Conservation (phyloP, 2,888 invertebrate species). For the Oscheius onirici region DNA sequence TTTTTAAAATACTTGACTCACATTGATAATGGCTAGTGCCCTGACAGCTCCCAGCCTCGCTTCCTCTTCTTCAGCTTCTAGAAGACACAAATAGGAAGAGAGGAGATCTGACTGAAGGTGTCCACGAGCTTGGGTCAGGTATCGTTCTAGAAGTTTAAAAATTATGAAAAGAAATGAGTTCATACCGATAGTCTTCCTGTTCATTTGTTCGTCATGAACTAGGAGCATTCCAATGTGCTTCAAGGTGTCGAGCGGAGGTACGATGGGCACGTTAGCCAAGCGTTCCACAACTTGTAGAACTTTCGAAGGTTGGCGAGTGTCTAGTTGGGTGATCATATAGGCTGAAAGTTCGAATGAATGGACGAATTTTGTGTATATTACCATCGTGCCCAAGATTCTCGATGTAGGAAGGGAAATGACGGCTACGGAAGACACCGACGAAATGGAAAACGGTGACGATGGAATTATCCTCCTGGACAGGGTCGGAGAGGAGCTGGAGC, state of each 20-base stretch:
- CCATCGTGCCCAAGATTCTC: conserved; percentile 57
- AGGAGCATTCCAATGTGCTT: conserved; percentile 61
- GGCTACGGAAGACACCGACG: conserved; percentile 53
- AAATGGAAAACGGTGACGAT: conserved; percentile 56
- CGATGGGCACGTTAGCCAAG: conserved; percentile 66
- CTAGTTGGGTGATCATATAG: conserved; percentile 63
- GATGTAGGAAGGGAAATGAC: conserved; percentile 55
- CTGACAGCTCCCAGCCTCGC: conserved; percentile 65
- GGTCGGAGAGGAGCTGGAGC: conserved; percentile 44
- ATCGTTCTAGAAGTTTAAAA: conserved; percentile 58
- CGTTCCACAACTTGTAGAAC: conserved; percentile 63
- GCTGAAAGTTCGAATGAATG: no score
- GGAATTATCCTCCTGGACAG: conserved; percentile 29
- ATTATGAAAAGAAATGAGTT: no score
- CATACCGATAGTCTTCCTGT: conserved; percentile 41
- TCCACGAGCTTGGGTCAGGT: conserved; percentile 53
- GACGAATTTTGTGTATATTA: no score
- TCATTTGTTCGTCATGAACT: conserved; percentile 39
- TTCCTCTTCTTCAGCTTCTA: conserved; percentile 59
- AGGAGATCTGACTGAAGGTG: conserved; percentile 63
- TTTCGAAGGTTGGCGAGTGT: conserved; percentile 50
- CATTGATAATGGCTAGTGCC: conserved; percentile 61
- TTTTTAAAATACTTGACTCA: no score
- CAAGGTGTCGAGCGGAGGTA: conserved; percentile 68
- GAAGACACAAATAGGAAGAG: conserved; percentile 63